Conservation (phyloP, 2,113 vertebrate genomes). For the Siphamia tubifer region DNA sequence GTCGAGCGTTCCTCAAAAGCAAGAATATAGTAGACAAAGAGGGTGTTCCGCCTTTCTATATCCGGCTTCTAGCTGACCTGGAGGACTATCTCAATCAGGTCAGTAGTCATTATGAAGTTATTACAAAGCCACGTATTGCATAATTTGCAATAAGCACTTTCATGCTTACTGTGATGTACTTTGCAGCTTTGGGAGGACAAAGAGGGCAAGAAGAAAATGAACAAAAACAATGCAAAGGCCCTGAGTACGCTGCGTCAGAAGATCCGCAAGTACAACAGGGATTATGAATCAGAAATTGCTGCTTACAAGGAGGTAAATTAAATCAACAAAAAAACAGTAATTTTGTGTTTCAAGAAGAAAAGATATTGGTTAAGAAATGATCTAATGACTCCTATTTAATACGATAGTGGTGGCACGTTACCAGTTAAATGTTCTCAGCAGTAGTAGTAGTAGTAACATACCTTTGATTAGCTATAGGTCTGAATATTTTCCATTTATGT, state of each 20-base stretch:
- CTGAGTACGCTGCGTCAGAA: constrained; percentile 90
- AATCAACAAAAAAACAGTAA: too few relatives aligned
- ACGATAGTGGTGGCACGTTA: too few relatives aligned
- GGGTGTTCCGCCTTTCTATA: constrained; percentile 88
- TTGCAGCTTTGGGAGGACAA: constrained; percentile 90
- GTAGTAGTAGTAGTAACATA: too few relatives aligned
- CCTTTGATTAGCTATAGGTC: not conserved
- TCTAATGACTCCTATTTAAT: too few relatives aligned
- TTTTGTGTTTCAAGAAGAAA: too few relatives aligned
- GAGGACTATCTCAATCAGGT: constrained; percentile 93
- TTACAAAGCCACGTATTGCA: not conserved
- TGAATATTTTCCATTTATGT: not conserved
- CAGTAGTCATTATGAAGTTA: not conserved
- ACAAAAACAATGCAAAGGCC: constrained; percentile 93
- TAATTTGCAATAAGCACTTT: not conserved
- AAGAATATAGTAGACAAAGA: constrained; percentile 93
- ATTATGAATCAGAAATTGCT: constrained; percentile 85
- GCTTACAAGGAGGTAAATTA: constrained; percentile 85
- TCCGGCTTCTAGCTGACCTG: constrained; percentile 88
- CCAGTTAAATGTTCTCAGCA: too few relatives aligned
- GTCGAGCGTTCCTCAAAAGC: constrained; percentile 89
- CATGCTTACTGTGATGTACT: not conserved
- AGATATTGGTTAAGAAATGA: too few relatives aligned
- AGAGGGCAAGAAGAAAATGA: constrained; percentile 95
- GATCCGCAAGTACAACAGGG: constrained; percentile 92